phyloP scores from a whole-genome alignment of 2,113 vertebrate species.

The Panthera tigris region DNA sequence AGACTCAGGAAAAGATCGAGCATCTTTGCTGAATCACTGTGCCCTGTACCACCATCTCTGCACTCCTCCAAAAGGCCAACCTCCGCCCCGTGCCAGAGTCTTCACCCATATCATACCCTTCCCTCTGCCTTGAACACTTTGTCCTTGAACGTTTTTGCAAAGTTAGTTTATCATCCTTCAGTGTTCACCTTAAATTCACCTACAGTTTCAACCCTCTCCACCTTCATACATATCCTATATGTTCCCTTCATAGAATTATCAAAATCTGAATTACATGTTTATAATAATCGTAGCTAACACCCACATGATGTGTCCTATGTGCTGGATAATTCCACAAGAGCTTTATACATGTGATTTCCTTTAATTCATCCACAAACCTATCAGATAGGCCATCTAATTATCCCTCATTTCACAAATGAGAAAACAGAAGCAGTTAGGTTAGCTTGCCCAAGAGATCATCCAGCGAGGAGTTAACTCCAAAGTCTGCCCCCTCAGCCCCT shows the following conservation, averaged over 20 bases:
- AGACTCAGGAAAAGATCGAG: not conserved
- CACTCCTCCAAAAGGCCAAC: too few species aligned
- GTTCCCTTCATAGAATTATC: not conserved
- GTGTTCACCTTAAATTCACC: not conserved
- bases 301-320: not conserved
- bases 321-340: not conserved
- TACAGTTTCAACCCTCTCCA: not conserved
- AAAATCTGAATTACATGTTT: not conserved
- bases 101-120: not conserved
- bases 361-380: not conserved
- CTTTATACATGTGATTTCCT: not conserved
- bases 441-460: not conserved
- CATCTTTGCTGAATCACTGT: accelerated
- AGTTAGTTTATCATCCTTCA: not conserved
- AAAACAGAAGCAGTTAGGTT: not conserved
- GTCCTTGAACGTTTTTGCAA: not conserved
- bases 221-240: not conserved
- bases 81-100: not conserved
- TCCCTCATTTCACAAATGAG: not conserved
- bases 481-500: not conserved
- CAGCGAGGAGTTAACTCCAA: not conserved
- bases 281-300: not conserved
- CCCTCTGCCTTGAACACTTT: not conserved
- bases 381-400: not conserved
- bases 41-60: not conserved